Percentiles rank a stretch among this genome's conserved stretches.
phyloP scores from a whole-genome alignment of 1,140 invertebrate species.

The Archivesica marissinica region DNA sequence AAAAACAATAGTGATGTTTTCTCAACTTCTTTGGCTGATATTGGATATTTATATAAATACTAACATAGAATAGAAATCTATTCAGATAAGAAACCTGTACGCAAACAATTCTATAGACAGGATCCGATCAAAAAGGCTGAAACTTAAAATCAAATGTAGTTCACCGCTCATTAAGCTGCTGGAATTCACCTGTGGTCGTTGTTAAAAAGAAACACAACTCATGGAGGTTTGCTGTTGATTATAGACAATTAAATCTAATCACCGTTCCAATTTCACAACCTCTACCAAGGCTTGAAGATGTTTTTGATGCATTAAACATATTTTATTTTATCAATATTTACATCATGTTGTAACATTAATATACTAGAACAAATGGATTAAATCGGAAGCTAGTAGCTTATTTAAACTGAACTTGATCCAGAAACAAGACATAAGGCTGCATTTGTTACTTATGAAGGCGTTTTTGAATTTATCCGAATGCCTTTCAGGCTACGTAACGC shows the following conservation, averaged over 20 bases:
- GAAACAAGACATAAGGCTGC: constrained; percentile 63
- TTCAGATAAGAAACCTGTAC: constrained; percentile 32
- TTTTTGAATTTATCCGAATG: constrained; percentile 54
- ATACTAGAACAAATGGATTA: no score
- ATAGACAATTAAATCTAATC: constrained; percentile 63
- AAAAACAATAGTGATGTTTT: constrained; percentile 59
- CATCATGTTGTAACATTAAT: no score
- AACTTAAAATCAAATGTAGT: constrained; percentile 47
- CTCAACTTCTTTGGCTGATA: constrained; percentile 47
- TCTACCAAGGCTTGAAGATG: constrained; percentile 56
- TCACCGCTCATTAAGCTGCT: background rate
- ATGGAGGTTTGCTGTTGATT: constrained; percentile 67
- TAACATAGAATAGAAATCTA: constrained; percentile 60
- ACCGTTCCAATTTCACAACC: constrained; percentile 25
- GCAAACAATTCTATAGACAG: constrained; percentile 11
- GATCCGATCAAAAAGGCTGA: constrained; percentile 8
- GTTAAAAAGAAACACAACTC: constrained; percentile 60
- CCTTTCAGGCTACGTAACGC: constrained; percentile 59
- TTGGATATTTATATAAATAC: constrained; percentile 46
- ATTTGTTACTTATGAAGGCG: constrained; percentile 63
- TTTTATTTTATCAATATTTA: no score
- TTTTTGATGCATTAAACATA: constrained; percentile 60
- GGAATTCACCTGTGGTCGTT: constrained; percentile 64
- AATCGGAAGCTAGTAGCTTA: no score
- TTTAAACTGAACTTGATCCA: constrained; percentile 58